Base-by-base conservation (phyloP, 2,797 vertebrate species). In the Loriculus beryllinus region DNA sequence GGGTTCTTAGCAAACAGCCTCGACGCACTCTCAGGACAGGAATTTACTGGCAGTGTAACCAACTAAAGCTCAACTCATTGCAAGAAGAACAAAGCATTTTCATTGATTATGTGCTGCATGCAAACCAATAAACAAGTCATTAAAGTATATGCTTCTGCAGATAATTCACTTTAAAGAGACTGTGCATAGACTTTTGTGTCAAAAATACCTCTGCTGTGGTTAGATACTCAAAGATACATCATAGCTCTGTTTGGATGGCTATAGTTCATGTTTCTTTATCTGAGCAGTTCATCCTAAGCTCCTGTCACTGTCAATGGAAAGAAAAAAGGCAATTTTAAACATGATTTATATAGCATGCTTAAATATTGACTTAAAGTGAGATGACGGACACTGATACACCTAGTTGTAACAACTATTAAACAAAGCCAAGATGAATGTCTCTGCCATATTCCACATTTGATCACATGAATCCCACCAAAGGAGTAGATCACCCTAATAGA, bases 51-150 rank as follows among this genome's bases (percentile, higher is more conserved):
- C 59, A 78, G 19, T 29, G 49, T 57, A 75, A 91, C 51, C 47
- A 83, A 69, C 69, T 91, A 83, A 90, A 87, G 18, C 22, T 63
- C 64, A 76, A 42, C 25, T n/a, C 12, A 29, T 14, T 86, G 69
- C 29, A 75, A 87, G 48, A 82, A 68, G 49, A 85, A 42, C 31
- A 72, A 69, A 92, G 42, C 16, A 68, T 57, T 93, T 78, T 68
- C 15, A 62, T 29, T 2, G 1, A 63, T 72, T 82, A 62, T 48
- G 15, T 62, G 42, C 28, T 54, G 33, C 54, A n/a, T 35, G 8
- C 21, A 72, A 86, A 59, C 35, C 42, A 81, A 72, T 49, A 93
- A 94, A 49, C 22, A 45, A 49, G 22, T 11, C 1, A 5, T 59
- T 35, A 78, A 78, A 86, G 12, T 31, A 47, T 8, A 31, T 33